Base-by-base conservation (phyloP, 2,113 vertebrate species). In the Ursus arctos region DNA sequence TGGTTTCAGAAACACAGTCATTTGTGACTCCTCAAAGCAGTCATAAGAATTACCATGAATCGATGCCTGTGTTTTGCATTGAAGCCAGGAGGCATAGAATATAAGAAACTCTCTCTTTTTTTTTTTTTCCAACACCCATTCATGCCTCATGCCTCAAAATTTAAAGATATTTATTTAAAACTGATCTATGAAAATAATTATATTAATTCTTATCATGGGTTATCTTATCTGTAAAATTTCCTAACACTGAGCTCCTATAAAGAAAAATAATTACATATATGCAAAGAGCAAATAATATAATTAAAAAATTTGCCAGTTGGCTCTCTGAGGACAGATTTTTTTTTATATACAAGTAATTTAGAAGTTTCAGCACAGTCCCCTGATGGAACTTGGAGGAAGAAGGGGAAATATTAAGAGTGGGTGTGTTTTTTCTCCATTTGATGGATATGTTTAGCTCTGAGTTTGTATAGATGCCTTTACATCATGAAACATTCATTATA, bases 1-100 rank as follows among this genome's bases (percentile, higher is more conserved):
- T 98, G 96, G 92, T 98, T 98, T 92, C 90, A 96, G 79, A 95
- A 96, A 81, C 77, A 91, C 71, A 91, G 86, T 97, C 91, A 93
- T 31, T 97, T 98, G 47, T 83, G 74, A 90, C 87, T 97, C 77
- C 96, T 95, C 80, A 47, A 83, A 84, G 43, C 59, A 67, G 63
- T 47, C 59, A 21, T 16, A 93, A 95, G 93, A 94, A 97, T 95
- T 83, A 10, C 18, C 0, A 0, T 51, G 19, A 96, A 88, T 94
- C 93, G 43, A 22, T 49, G 28, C 26, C 28, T 2, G 3, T 51
- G 7, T 61, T 97, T 84, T 94, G 18, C 49, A n/a, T n/a, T 0
- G 0, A 40, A 89, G 26, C 49, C 91, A 86, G 77, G 40, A 96
- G 77, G 21, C 61, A 51, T 6, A 79, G n/a, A 91, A 76, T 93